Evolutionary conservation across 2,797 vertebrate genomes (phyloP), one percentile per base, ranked within the genome.

Genomic region (Amblyopsis hoosieri): DNA sequence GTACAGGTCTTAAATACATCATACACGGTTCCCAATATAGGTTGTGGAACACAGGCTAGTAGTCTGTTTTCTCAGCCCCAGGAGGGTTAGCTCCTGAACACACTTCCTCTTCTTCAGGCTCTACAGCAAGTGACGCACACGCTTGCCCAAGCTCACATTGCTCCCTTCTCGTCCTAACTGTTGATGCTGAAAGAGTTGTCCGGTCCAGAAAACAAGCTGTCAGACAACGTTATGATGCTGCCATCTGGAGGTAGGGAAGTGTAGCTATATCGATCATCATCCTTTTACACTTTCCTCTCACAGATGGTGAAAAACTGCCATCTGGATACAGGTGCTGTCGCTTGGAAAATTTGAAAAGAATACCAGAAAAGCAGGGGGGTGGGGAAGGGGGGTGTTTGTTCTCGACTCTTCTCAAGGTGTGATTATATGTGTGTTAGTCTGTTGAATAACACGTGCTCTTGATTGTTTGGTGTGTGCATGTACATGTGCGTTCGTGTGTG

Each of bases 241-340:
- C 90, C 90, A 91, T 91, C 90, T 92, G 91, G 82, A 87, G 83
- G 81, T 66, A 80, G 78, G 73, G 71, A 79, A 80, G 74, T 79
- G 80, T 86, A 81, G 81, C 74, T 73, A 86, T 79, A 91, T 91
- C 75, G 78, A 91, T 92, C 87, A 89, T 89, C 81, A 23, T 23
- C 23, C 23, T 85, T 87, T 86, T 82, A 82, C 71, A 66, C 72
- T 71, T 81, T 79, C 66, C 69, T 76, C 66, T 82, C 81, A 71
- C 85, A 88, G 86, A 88, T 90, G 84, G 84, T 74, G 19, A 70
- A 62, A 52, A 68, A 69, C 11, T 60, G 76, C 87, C 85, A 89
- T 90, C 87, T 92, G 88, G 74, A 57, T 57, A 23, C 86, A 91
- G 88, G 87, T 90, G 85, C 80, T 64, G 69, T 12, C 11, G 52